Conservation (phyloP, 2,797 vertebrate genomes). For the Apodemus agrarius region DNA sequence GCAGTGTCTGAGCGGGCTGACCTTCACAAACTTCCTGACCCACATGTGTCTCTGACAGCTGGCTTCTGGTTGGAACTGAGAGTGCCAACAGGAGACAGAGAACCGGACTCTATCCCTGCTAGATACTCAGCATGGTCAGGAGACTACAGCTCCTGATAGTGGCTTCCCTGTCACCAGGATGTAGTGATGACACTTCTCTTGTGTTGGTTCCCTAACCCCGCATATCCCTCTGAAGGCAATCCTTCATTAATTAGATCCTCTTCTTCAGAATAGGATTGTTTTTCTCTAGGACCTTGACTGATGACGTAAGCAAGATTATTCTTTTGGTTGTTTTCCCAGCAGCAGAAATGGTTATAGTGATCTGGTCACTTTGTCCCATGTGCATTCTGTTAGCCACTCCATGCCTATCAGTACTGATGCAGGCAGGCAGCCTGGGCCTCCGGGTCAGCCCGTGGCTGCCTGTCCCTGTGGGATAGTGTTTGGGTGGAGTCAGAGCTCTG, state of each 20-base stretch:
- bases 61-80: not conserved
- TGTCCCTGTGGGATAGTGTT: not conserved
- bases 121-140: no score
- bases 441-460: not conserved
- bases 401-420: not conserved
- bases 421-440: not conserved
- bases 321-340: conserved; percentile 55
- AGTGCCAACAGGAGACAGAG: not conserved
- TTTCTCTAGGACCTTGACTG: conserved; percentile 54
- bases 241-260: not conserved
- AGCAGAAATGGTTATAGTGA: conserved; percentile 44
- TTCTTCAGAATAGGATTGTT: conserved; percentile 37
- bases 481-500: not conserved
- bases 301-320: conserved; percentile 63
- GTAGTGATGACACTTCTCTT: not conserved
- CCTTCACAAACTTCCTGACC: not conserved
- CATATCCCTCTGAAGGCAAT: not conserved
- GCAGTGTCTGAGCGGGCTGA: not conserved
- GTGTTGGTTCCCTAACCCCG: not conserved
- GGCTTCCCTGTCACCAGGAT: not conserved
- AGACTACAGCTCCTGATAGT: not conserved
- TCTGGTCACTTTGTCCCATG: conserved; percentile 47
- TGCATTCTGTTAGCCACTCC: not conserved
- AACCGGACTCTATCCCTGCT: not conserved
- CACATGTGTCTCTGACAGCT: not conserved